Evolutionary conservation across 2,797 vertebrate species (phyloP).

Genomic region (Bucorvus abyssinicus): DNA sequence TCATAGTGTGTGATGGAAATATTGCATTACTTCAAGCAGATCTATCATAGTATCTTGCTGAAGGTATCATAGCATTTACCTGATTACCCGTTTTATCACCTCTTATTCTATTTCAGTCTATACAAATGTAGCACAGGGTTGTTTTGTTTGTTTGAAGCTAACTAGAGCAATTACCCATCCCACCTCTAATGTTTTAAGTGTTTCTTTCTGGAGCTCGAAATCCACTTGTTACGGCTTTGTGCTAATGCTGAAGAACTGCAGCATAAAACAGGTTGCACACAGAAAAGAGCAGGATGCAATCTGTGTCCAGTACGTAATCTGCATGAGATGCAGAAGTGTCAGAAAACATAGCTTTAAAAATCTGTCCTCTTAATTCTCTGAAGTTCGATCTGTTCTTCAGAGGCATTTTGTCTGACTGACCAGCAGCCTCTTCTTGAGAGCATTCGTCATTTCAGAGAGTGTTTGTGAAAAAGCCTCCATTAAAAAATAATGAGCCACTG

Average conservation of each 20-base stretch:
- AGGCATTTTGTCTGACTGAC: neutral
- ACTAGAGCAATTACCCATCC: neutral
- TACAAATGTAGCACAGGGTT: neutral
- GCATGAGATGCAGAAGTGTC: neutral
- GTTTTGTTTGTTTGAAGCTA: neutral
- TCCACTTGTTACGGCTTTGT: neutral
- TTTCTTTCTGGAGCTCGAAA: neutral
- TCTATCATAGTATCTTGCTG: neutral
- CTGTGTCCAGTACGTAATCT: neutral
- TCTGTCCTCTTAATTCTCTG: neutral
- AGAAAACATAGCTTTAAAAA: neutral
- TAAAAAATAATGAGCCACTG: slow-evolving; percentile 6
- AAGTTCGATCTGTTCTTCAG: neutral
- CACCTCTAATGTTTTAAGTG: neutral
- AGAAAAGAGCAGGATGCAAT: neutral
- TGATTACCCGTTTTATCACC: neutral
- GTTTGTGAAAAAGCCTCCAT: neutral
- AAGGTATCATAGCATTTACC: neutral
- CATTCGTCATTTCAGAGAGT: neutral
- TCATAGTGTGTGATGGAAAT: neutral
- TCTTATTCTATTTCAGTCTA: neutral
- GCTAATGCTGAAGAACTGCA: neutral
- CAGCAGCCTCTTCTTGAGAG: neutral
- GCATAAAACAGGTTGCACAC: neutral
- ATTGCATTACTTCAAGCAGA: neutral